Percentiles rank a stretch among this genome's conserved stretches.
phyloP scores from a whole-genome alignment of 2,888 invertebrate species.

The Mythimna vitellina region DNA sequence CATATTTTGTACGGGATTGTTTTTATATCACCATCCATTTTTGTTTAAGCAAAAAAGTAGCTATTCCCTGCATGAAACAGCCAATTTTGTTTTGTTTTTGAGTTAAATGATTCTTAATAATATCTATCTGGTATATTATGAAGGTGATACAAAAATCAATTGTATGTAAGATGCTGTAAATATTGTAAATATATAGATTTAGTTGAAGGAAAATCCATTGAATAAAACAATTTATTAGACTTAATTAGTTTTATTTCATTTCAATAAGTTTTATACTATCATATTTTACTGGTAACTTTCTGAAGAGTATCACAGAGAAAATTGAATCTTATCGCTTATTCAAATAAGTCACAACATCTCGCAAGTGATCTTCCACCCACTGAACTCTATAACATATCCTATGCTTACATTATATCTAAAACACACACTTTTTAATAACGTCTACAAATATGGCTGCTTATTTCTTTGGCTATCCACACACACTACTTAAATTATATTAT shows the following conservation, averaged over 20 bases:
- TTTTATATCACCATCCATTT: too few relatives aligned
- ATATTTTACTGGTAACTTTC: not conserved
- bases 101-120: too few relatives aligned
- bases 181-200: not conserved
- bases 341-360: constrained; percentile 6
- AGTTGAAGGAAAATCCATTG: not conserved
- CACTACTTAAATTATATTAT: not conserved
- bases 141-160: too few relatives aligned
- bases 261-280: not conserved
- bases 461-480: constrained; percentile 26
- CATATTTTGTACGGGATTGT: too few relatives aligned
- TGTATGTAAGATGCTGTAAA: constrained; percentile 11
- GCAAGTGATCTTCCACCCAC: not conserved
- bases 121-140: too few relatives aligned
- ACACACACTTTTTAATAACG: not conserved
- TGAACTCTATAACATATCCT: not conserved
- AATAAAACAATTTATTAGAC: constrained; percentile 35
- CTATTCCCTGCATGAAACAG: too few relatives aligned
- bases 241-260: constrained; percentile 28
- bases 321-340: not conserved
- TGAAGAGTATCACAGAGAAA: not conserved
- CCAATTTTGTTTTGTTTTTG: too few relatives aligned
- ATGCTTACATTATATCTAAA: not conserved
- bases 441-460: constrained; percentile 15
- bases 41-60: too few relatives aligned